Evolutionary conservation across 2,797 vertebrate species (phyloP), one percentile per base, ranked within the genome.

Genomic region (Manis pentadactyla): DNA sequence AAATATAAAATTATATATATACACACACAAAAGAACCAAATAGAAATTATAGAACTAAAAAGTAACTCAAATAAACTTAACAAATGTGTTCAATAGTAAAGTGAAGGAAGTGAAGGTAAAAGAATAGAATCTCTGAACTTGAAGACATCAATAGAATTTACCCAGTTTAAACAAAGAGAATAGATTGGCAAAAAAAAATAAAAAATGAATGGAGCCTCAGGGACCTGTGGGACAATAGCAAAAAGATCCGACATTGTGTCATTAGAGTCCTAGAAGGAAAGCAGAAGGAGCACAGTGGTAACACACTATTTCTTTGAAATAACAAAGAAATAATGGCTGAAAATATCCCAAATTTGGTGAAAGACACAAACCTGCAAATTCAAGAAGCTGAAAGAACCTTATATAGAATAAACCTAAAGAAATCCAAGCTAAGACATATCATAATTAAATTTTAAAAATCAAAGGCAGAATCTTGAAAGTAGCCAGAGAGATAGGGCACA

Each of bases 291-390:
- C 6, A 9, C 42, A 21, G 37, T 31, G 23, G 12, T 75, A 5
- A 69, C 64, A 64, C 46, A 46, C 23, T 39, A 31, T n/a, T 78
- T 42, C 42, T 46, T 1, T 46, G 42, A 46, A 10, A 46, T 10
- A 46, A 46, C 34, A 91, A 55, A 79, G 31, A 79, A 84, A 79
- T 55, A 64, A 82, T 27, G 1, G 8, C 19, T 46, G 37, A 69
- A 92, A 82, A 11, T 0, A 34, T 39, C 6, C 34, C 78, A 88
- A 74, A 85, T 34, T 39, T 49, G 63, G 25, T 7, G 9, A 85
- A 73, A 78, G 42, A 75, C 9, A 83, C 4, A 93, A 55, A 95
- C 27, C n/a, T 66, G 71, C 55, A 92, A 75, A 94, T 29, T 82
- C 29, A 89, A 55, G 42, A 87, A 97, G 57, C 55, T 37, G 6